Evolutionary conservation across 1,140 invertebrate genomes (phyloP).

Genomic region (Danaus plexippus): DNA sequence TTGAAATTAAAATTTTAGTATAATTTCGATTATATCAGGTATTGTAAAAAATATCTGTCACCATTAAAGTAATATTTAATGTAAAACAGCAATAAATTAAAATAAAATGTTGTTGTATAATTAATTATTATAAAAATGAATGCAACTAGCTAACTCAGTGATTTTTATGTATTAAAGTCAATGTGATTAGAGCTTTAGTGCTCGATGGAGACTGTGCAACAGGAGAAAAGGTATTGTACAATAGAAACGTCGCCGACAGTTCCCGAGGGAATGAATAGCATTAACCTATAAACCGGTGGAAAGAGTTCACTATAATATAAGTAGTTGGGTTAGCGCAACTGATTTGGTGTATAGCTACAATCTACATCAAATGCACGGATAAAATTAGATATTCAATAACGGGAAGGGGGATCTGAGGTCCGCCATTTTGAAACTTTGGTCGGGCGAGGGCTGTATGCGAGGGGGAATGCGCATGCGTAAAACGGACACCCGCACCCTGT

Average conservation of each 20-base stretch:
- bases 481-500: constrained; percentile 54
- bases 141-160: too few species aligned
- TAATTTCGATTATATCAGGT: too few species aligned
- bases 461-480: constrained; percentile 63
- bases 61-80: too few species aligned
- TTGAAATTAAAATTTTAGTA: too few species aligned
- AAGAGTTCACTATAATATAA: constrained; percentile 20
- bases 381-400: constrained; percentile 72
- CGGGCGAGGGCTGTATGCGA: constrained; percentile 48
- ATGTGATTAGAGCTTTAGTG: too few species aligned
- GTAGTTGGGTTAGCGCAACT: constrained; percentile 19
- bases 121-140: too few species aligned
- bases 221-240: constrained; percentile 14
- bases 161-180: too few species aligned
- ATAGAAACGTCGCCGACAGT: constrained; percentile 12
- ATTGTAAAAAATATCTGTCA: too few species aligned
- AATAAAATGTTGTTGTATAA: too few species aligned
- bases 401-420: constrained; percentile 56
- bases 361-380: constrained; percentile 58
- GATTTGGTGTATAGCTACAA: constrained; percentile 29
- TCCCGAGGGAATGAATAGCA: constrained; percentile 15
- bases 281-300: constrained; percentile 21
- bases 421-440: constrained; percentile 65
- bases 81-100: too few species aligned
- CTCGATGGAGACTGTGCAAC: constrained; percentile 6